These are phyloP conservation scores for Oryzias sinensis DNA, from an alignment of 2,797 vertebrate species.

Conservation along the genomic window DNA sequence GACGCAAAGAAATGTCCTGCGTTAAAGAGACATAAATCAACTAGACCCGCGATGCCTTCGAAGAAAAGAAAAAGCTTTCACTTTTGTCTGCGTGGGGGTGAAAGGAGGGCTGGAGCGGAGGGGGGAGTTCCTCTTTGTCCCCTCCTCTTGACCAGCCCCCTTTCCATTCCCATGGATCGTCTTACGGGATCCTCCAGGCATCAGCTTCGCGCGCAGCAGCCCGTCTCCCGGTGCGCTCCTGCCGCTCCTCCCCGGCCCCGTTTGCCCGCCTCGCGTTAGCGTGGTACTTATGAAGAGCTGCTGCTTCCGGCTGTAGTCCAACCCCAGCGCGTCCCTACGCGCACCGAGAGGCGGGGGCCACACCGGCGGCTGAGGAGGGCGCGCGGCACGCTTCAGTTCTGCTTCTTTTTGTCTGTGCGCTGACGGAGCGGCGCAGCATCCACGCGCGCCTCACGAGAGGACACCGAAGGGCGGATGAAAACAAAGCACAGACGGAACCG, in stretches of 20 bases:
- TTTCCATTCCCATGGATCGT: constrained; percentile 78
- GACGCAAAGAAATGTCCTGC: not conserved
- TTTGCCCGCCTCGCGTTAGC: constrained; percentile 23
- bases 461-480: constrained; percentile 42
- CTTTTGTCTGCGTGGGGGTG: constrained; percentile 60
- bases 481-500: constrained; percentile 3
- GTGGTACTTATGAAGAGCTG: constrained; percentile 48
- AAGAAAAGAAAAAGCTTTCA: constrained; percentile 37
- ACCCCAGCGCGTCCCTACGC: constrained; percentile 7
- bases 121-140: constrained; percentile 45
- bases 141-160: constrained; percentile 67
- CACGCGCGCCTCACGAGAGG: constrained; percentile 43
- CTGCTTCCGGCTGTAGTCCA: constrained; percentile 39
- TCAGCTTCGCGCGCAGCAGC: constrained; percentile 65
- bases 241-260: constrained; percentile 23
- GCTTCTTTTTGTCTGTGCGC: constrained; percentile 65
- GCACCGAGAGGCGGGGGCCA: constrained; percentile 24
- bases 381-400: constrained; percentile 31
- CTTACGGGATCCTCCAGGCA: constrained; percentile 72
- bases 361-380: constrained; percentile 36
- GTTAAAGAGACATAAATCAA: constrained; percentile 27
- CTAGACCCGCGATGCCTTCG: constrained; percentile 42
- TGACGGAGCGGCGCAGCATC: constrained; percentile 46
- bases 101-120: constrained; percentile 12
- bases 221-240: constrained; percentile 24